phyloP scores from a whole-genome alignment of 2,888 invertebrate genomes.

The Tetragonisca angustula region DNA sequence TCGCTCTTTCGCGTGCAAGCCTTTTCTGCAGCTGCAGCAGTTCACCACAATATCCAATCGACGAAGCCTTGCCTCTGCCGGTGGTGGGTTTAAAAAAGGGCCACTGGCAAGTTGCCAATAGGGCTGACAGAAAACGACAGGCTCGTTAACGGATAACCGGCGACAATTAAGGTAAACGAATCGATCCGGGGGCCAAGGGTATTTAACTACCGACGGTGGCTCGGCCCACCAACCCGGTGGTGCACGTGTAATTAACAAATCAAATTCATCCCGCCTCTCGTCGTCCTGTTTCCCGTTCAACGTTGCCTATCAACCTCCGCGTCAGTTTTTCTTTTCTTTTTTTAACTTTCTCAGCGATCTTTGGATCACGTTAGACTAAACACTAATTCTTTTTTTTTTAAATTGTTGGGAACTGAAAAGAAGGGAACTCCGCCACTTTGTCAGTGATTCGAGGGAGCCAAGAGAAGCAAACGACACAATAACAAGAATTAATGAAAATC shows the following conservation, averaged over 20 bases:
- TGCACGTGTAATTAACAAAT: slow-evolving; percentile 54
- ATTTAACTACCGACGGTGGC: slow-evolving; percentile 52
- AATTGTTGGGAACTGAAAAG: too few relatives aligned
- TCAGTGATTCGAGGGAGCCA: too few relatives aligned
- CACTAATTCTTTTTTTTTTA: too few relatives aligned
- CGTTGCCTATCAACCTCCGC: background rate
- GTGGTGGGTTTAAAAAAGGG: slow-evolving; percentile 67
- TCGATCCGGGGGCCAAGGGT: slow-evolving; percentile 66
- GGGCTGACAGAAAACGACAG: slow-evolving; percentile 66
- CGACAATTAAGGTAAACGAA: slow-evolving; percentile 75
- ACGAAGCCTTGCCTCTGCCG: slow-evolving; percentile 68
- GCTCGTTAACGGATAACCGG: slow-evolving; percentile 71
- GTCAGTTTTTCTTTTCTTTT: background rate
- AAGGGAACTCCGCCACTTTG: too few relatives aligned
- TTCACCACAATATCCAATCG: slow-evolving; percentile 72
- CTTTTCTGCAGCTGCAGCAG: slow-evolving; percentile 58
- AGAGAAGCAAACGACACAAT: too few relatives aligned
- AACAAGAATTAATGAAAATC: too few relatives aligned
- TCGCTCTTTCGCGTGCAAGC: slow-evolving; percentile 24
- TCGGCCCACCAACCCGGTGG: background rate
- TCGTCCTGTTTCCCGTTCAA: slow-evolving; percentile 1
- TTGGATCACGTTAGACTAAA: too few relatives aligned
- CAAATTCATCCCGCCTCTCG: slow-evolving; percentile 37
- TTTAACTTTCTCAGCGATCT: too few relatives aligned
- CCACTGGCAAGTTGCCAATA: slow-evolving; percentile 75